Base-by-base conservation (phyloP, 2,888 invertebrate genomes). In the Nineta flava region DNA sequence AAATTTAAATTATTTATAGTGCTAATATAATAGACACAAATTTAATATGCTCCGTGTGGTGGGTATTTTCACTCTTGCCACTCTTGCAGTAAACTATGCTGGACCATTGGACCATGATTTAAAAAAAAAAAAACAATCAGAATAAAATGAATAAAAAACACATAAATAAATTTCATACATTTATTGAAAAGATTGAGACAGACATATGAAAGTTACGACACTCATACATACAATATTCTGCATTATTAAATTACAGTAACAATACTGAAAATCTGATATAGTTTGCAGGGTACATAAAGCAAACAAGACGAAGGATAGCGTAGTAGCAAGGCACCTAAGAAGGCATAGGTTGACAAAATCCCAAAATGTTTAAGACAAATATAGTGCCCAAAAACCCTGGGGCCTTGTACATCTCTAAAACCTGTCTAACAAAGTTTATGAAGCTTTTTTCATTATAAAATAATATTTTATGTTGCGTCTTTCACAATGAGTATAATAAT, bases 161-260 rank as follows among this genome's bases (percentile, higher is more conserved):
- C 19, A 21, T 31, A n/a, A 44, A 21, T 17, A 13, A 13, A 57
- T 59, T 59, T 56, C 60, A 62, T 60, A 62, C 62, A 63, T 64
- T 64, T 64, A 64, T 63, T 63, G 59, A 61, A 57, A 59, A 60
- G 59, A 58, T 57, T 58, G 57, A 57, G 58, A 58, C 57, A 59
- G 50, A 51, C 51, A 53, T 51, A 51, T 51, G 51, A 53, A 49
- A 49, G 50, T 34, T 47, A 53, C 48, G 26, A 49, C 51, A 51
- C 53, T 45, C 53, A 49, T 42, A 53, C 50, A 49, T 48, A 44
- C 26, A 26, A 26, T 46, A 48, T 45, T 35, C 16, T 47, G 17
- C 21, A 26, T 31, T 21, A 19, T 44, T 19, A 19, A 13, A 44
- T n/a, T 19, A 19, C 19, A 44, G 21, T 26, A 44, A 47, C 47